These are phyloP conservation scores for Eurois occulta DNA, from an alignment of 2,888 invertebrate species.

Conservation along the genomic window DNA sequence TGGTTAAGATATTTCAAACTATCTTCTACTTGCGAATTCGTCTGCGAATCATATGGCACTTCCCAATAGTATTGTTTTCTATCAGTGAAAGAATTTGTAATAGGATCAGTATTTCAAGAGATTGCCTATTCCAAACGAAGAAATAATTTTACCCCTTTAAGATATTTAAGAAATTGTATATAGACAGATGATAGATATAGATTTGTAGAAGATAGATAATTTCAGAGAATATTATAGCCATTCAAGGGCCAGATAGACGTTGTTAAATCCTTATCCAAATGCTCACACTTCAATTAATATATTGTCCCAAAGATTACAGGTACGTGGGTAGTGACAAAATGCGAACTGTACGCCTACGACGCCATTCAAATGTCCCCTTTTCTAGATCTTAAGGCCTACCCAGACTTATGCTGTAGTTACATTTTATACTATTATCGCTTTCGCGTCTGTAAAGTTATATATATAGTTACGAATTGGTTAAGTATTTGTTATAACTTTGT, in stretches of 20 bases:
- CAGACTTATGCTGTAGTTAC: constrained; percentile 11
- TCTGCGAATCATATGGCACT: not conserved
- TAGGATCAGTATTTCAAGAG: not conserved
- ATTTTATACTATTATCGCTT: not conserved
- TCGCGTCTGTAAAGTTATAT: not conserved
- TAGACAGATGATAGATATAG: not conserved
- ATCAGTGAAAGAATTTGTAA: not conserved
- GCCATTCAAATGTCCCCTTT: constrained; percentile 15
- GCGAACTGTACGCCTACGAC: constrained; percentile 24
- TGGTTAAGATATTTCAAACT: not conserved
- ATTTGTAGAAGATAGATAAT: not conserved
- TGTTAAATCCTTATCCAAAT: not conserved
- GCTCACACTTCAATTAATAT: constrained; percentile 37
- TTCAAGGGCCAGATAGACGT: not conserved
- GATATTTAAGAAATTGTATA: too few relatives aligned
- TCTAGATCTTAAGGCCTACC: constrained; percentile 22
- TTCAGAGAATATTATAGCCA: not conserved
- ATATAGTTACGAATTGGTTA: not conserved
- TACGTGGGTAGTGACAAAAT: constrained; percentile 45
- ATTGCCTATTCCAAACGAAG: not conserved
- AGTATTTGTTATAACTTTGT: not conserved
- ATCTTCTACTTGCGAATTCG: not conserved
- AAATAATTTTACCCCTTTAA: not conserved
- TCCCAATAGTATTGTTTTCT: not conserved
- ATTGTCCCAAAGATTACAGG: constrained; percentile 19